Conservation (phyloP, 2,888 invertebrate species). For the Germaria angustata region DNA sequence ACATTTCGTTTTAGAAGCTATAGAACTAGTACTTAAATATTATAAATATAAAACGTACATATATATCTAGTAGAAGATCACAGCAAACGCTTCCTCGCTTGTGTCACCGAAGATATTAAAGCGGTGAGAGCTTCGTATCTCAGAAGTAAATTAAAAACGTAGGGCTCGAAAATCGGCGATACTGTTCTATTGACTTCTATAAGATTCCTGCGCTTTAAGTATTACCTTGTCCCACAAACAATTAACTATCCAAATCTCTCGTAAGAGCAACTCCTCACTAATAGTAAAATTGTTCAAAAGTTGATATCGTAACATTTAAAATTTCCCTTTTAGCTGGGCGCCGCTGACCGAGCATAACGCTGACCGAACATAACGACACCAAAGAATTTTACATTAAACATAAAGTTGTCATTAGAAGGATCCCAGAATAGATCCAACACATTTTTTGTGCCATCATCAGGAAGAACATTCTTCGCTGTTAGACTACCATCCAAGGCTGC, state of each 20-base stretch:
- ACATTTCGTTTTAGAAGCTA: constrained; percentile 16
- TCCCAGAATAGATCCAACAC: no score
- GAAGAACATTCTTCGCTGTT: constrained; percentile 18
- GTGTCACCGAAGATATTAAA: constrained; percentile 1
- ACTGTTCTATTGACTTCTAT: not conserved
- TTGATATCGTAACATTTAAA: constrained; percentile 20
- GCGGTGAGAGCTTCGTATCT: not conserved
- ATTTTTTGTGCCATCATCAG: no score
- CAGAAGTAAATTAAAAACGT: constrained; percentile 17
- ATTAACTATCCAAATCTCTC: constrained; percentile 31
- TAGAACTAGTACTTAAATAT: not conserved
- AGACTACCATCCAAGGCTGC: constrained; percentile 18
- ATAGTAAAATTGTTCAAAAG: constrained; percentile 24
- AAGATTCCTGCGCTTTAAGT: constrained; percentile 9
- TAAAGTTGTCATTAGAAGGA: no score
- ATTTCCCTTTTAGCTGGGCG: not conserved
- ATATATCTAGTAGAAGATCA: constrained; percentile 18
- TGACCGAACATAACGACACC: no score
- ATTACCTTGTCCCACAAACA: constrained; percentile 61
- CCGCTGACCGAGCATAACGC: no score
- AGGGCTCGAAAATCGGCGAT: not conserved
- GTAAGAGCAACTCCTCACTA: constrained; percentile 19
- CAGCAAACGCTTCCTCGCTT: constrained; percentile 31
- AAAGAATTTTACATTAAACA: no score
- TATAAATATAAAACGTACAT: not conserved